Percentiles rank a stretch among this genome's conserved stretches.
phyloP scores from a whole-genome alignment of 2,797 vertebrate species.

The Rhynchotus rufescens region DNA sequence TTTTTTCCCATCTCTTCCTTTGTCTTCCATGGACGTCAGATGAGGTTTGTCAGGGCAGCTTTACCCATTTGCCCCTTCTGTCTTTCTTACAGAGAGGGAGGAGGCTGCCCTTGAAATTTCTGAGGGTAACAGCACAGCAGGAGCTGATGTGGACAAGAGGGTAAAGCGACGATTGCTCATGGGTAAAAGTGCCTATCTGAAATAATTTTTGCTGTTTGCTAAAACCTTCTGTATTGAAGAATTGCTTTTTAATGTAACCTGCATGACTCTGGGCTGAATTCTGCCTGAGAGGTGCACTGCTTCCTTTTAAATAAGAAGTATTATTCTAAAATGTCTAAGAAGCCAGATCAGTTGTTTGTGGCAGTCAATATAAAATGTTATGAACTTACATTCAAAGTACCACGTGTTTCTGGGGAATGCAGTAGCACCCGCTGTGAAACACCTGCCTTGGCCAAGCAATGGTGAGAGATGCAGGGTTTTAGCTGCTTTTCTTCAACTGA shows the following conservation, averaged over 20 bases:
- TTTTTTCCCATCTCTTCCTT: not conserved
- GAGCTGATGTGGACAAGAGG: slow-evolving; percentile 93
- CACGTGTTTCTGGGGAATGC: not conserved
- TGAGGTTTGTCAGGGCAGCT: not conserved
- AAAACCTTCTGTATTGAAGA: not conserved
- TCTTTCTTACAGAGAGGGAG: slow-evolving; percentile 84
- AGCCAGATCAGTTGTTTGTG: not conserved
- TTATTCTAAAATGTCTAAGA: not conserved
- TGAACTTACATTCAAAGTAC: not conserved
- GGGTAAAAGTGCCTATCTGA: slow-evolving; percentile 84
- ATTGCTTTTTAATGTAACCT: not conserved
- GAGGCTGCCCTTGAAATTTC: slow-evolving; percentile 82
- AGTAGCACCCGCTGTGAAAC: not conserved
- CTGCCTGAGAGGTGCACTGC: not conserved
- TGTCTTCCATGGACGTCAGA: not conserved
- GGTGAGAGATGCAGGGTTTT: not conserved
- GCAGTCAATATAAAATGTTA: not conserved
- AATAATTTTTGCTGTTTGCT: not conserved
- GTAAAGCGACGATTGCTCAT: slow-evolving; percentile 96
- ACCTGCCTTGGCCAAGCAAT: not conserved
- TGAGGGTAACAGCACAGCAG: slow-evolving; percentile 89
- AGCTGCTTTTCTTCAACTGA: not conserved
- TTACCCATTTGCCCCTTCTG: not conserved
- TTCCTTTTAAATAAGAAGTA: not conserved
- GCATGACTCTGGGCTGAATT: not conserved